A percentile compares a stretch with the other conserved stretches of the same genome.
These are phyloP conservation scores for Cantharis rufa DNA, from an alignment of 2,888 invertebrate species.

Conservation along the genomic window DNA sequence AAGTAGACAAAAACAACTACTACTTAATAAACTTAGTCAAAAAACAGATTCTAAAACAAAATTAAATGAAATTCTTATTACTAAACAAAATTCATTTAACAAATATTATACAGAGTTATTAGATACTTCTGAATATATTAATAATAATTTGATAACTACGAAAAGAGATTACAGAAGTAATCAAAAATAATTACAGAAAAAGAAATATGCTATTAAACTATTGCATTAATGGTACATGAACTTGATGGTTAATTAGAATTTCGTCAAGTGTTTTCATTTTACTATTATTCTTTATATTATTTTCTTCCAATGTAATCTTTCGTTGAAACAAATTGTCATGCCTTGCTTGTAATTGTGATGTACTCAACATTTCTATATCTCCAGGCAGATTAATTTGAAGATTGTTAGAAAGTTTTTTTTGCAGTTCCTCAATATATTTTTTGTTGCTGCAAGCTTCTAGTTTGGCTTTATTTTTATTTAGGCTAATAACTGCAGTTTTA, in stretches of 20 bases:
- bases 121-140: not conserved
- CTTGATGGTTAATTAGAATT: not conserved
- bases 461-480: not conserved
- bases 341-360: not conserved
- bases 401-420: not conserved
- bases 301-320: not conserved
- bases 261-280: not conserved
- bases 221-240: not conserved
- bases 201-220: not conserved
- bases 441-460: not conserved
- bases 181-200: not conserved
- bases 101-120: not conserved
- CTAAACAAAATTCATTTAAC: not conserved
- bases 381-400: not conserved
- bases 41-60: constrained; percentile 11
- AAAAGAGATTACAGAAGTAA: not conserved
- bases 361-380: no score
- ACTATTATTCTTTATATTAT: not conserved
- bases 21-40: constrained; percentile 21
- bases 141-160: not conserved
- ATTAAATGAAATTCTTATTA: constrained; percentile 3
- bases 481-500: not conserved
- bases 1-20: constrained; percentile 13
- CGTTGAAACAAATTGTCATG: not conserved
- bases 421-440: not conserved